Evolutionary conservation across 1,140 invertebrate species (phyloP), one percentile per base, ranked within the genome.

Genomic region (Anadara kagoshimensis): DNA sequence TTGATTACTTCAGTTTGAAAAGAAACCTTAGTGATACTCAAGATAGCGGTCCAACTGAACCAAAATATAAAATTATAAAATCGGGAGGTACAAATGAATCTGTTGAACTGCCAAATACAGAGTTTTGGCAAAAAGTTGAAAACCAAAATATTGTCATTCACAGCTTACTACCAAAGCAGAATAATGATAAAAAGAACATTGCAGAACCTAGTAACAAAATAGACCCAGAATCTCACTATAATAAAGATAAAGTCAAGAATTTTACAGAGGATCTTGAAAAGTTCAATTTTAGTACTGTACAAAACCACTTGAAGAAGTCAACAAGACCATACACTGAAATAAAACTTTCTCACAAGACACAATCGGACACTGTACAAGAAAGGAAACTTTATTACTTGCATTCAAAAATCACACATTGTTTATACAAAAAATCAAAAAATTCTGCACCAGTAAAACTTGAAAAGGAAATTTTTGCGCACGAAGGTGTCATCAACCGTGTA

Each of bases 381-480:
- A 70, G 79, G 57, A 83, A 84, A 59, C 36, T 85, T 0, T 84
- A 72, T 63, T 78, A 71, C 67, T 49, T 85, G 44, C 85, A 86
- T 68, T 62, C 78, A 22, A 86, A 84, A 72, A 77, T 86, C 44
- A 45, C 73, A 12, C 79, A 80, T 24, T 63, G 75, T 63, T 57
- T 85, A 20, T 54, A 26, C 10, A 69, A 81, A 45, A 73, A 75
- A 12, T 61, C 43, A 16, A 14, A 36, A 11, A 70, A 69, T 49
- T 75, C 58, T 54, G 70, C 67, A 69, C 69, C 83, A 18, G 41
- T 43, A 22, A 71, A 73, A 11, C n/a, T 56, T 10, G 64, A 67
- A 36, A 41, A 22, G 56, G 64, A 67, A 43, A 10, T 56, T 3
- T 36, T 36, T 43, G 84, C 57, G 36, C 83, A 87, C 75, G 47